These are phyloP conservation scores for Entomobrya proxima DNA, from an alignment of 2,888 invertebrate genomes.

Conservation along the genomic window DNA sequence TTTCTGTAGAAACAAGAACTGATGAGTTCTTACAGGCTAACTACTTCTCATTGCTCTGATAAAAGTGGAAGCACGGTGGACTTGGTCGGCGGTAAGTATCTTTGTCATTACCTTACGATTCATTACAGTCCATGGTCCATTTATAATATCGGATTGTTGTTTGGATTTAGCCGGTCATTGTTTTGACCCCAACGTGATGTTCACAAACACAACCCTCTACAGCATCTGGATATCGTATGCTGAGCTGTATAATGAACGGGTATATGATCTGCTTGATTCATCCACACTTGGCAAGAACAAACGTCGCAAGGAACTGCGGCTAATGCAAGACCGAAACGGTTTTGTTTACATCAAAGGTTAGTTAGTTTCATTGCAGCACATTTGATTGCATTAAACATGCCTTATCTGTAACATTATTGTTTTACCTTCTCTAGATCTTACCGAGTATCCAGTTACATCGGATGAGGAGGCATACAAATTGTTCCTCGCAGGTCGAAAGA, in stretches of 20 bases:
- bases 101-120: no score
- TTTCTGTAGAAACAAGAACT: constrained; percentile 56
- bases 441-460: constrained; percentile 82
- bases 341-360: constrained; percentile 80
- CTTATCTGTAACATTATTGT: no score
- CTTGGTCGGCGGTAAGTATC: constrained; percentile 52
- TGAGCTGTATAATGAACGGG: constrained; percentile 93
- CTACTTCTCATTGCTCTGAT: constrained; percentile 47
- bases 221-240: constrained; percentile 90
- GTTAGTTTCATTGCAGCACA: neutral
- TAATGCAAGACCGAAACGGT: constrained; percentile 82
- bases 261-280: constrained; percentile 85
- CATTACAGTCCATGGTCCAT: no score
- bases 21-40: constrained; percentile 55
- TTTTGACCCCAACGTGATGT: constrained; percentile 31
- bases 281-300: constrained; percentile 67
- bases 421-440: no score
- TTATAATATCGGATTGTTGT: neutral
- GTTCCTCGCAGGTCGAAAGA: constrained; percentile 86
- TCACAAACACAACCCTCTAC: constrained; percentile 74
- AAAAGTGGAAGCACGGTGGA: constrained; percentile 49
- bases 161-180: neutral
- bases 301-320: constrained; percentile 79
- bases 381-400: neutral
- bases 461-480: constrained; percentile 89